These are phyloP conservation scores for Eupithecia centaureata DNA, from an alignment of 2,888 invertebrate species.

Conservation along the genomic window DNA sequence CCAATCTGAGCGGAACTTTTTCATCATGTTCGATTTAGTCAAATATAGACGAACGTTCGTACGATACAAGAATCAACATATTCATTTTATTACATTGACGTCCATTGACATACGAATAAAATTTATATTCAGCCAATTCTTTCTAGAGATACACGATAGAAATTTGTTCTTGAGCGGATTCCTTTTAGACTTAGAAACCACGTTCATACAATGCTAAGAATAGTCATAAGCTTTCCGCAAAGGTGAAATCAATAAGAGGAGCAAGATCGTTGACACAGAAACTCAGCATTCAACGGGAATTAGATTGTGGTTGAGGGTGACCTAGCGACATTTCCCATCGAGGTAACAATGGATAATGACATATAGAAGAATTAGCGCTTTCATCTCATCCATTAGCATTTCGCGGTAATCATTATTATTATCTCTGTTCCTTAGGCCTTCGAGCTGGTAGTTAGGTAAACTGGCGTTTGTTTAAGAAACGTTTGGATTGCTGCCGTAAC, in stretches of 20 bases:
- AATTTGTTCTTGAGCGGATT: not conserved
- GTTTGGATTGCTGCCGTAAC: not conserved
- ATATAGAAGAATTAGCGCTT: conserved; percentile 63
- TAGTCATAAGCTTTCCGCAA: conserved; percentile 37
- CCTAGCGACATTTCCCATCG: conserved; percentile 67
- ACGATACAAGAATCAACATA: too few species aligned
- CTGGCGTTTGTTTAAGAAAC: not conserved
- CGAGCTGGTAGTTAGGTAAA: not conserved
- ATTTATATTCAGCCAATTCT: not conserved
- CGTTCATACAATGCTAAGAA: conserved; percentile 17
- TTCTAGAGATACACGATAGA: not conserved
- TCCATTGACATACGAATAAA: not conserved
- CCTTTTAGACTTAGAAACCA: not conserved
- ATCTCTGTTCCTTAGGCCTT: not conserved
- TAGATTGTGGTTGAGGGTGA: conserved; percentile 59
- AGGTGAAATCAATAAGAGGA: conserved; percentile 57
- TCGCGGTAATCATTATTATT: conserved; percentile 30
- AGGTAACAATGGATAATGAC: conserved; percentile 67
- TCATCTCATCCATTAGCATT: conserved; percentile 53
- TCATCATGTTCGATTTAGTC: too few species aligned
- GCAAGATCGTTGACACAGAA: conserved; percentile 63
- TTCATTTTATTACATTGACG: not conserved
- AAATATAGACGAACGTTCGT: too few species aligned
- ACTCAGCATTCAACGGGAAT: conserved; percentile 56
- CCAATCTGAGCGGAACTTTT: not conserved